These are phyloP conservation scores for Thyatira batis DNA, from an alignment of 2,888 invertebrate genomes.

Conservation along the genomic window DNA sequence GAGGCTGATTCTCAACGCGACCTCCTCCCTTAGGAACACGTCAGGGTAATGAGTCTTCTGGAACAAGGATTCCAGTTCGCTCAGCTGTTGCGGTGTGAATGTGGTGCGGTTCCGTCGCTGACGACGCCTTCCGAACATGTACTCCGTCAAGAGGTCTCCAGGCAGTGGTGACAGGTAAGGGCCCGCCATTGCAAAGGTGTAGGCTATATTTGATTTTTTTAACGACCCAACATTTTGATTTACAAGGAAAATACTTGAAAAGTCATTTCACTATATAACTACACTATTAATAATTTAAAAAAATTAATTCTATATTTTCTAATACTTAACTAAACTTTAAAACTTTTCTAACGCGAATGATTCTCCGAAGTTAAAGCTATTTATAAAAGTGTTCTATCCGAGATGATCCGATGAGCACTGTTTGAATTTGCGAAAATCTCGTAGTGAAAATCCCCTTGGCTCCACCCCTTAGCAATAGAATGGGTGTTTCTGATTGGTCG, in stretches of 20 bases:
- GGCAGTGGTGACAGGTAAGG: slow-evolving; percentile 93
- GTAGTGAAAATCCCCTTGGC: slow-evolving; percentile 68
- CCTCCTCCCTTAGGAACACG: slow-evolving; percentile 93
- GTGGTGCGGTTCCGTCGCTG: slow-evolving; percentile 96
- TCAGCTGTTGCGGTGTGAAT: slow-evolving; percentile 96
- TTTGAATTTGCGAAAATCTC: slow-evolving; percentile 63
- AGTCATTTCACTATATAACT: neutral
- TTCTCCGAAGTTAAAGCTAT: slow-evolving; percentile 30
- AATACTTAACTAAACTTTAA: slow-evolving; percentile 28
- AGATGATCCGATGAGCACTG: slow-evolving; percentile 61
- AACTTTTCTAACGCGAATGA: slow-evolving; percentile 36
- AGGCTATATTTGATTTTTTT: neutral
- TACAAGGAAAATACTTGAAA: neutral
- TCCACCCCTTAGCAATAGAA: slow-evolving; percentile 68
- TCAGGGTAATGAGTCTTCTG: slow-evolving; percentile 98
- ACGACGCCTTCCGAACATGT: slow-evolving; percentile 94
- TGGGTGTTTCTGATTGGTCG: slow-evolving; percentile 58
- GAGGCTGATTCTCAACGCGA: slow-evolving; percentile 93
- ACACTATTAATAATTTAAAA: neutral
- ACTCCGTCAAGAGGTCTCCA: slow-evolving; percentile 94
- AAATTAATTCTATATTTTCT: neutral
- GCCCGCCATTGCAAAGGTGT: slow-evolving; percentile 85
- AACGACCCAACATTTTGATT: slow-evolving; percentile 7
- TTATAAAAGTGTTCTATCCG: slow-evolving; percentile 37
- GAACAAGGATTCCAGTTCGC: slow-evolving; percentile 94